Evolutionary conservation across 1,140 invertebrate genomes (phyloP).

Genomic region (Vollenhovia emeryi): DNA sequence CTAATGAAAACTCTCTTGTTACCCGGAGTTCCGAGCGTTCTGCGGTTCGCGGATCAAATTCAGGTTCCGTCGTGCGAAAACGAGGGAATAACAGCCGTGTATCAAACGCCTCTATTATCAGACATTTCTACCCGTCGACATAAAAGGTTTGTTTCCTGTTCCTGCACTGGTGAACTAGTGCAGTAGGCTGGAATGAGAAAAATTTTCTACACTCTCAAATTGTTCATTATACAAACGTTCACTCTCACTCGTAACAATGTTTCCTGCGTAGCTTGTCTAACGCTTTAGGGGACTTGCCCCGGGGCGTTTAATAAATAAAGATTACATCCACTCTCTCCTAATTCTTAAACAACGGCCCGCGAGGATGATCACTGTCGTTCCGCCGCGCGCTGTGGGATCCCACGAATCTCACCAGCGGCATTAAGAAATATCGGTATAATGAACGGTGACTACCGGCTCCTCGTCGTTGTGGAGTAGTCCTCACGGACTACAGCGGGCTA

Average conservation of each 20-base stretch:
- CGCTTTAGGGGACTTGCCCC: too few relatives aligned
- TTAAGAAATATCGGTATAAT: conserved; percentile 73
- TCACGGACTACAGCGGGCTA: conserved; percentile 68
- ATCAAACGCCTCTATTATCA: neutral
- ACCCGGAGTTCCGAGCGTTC: neutral
- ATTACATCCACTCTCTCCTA: too few relatives aligned
- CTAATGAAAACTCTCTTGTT: neutral
- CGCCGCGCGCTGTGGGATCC: conserved; percentile 8
- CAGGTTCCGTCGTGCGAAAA: neutral
- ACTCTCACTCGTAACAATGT: too few relatives aligned
- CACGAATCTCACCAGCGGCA: conserved; percentile 55
- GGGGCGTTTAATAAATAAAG: too few relatives aligned
- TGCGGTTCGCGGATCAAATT: neutral
- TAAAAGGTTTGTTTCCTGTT: too few relatives aligned
- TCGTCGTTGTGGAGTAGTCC: conserved; percentile 55
- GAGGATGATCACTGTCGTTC: neutral
- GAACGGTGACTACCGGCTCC: conserved; percentile 72
- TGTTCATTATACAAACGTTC: too few relatives aligned
- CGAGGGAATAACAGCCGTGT: neutral
- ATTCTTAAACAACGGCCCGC: conserved; percentile 16
- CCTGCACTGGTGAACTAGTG: too few relatives aligned
- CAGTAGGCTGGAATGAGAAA: too few relatives aligned
- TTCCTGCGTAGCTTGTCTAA: too few relatives aligned
- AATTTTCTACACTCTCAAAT: too few relatives aligned
- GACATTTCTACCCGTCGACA: neutral